Conservation (phyloP, 2,113 vertebrate species). For the Pollimyrus isidori region DNA sequence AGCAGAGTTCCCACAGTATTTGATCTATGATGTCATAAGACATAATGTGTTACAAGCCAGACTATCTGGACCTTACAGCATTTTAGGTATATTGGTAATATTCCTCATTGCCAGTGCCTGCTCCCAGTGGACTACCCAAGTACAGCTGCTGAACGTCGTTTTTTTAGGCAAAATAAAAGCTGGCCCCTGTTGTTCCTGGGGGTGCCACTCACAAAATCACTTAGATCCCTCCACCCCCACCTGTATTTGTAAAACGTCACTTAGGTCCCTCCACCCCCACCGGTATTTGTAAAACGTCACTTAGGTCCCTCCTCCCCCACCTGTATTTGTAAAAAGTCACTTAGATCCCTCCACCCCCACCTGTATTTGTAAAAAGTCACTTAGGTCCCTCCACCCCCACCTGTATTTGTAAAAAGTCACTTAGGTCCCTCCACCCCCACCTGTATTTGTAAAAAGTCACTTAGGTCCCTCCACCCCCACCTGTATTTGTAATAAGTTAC, state of each 20-base stretch:
- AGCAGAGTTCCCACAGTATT: neutral
- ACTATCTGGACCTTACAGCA: neutral
- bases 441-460: neutral
- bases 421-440: too few relatives aligned
- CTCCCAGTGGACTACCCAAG: neutral
- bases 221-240: too few relatives aligned
- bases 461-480: neutral
- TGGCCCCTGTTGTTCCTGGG: too few relatives aligned
- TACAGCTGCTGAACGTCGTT: neutral
- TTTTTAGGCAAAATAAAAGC: too few relatives aligned
- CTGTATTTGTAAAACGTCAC: neutral
- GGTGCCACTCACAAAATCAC: too few relatives aligned
- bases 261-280: neutral
- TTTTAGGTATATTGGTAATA: neutral
- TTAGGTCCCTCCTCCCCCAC: neutral
- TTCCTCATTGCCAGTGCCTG: neutral
- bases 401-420: neutral
- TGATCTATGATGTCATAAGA: neutral
- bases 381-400: too few relatives aligned
- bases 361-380: too few relatives aligned
- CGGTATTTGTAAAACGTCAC: neutral
- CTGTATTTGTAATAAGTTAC: neutral
- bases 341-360: accelerated
- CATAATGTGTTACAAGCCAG: neutral
- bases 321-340: neutral